Conservation (phyloP, 2,797 vertebrate genomes). For the Enteromius fasciolatus region DNA sequence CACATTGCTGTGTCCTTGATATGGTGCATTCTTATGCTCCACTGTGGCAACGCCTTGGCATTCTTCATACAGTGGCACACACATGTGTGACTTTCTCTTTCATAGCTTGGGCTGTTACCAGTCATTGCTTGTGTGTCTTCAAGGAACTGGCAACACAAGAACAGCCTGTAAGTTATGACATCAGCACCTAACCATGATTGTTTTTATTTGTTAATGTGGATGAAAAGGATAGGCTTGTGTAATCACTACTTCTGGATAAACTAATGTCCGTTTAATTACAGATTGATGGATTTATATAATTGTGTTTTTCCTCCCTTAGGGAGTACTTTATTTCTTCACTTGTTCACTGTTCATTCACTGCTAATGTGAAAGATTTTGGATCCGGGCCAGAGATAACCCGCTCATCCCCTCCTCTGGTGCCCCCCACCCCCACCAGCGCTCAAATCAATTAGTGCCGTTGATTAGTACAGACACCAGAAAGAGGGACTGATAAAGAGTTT, state of each 20-base stretch:
- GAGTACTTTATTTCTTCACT: constrained; percentile 12
- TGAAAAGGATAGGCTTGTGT: constrained; percentile 29
- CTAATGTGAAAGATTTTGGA: constrained; percentile 47
- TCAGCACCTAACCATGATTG: constrained; percentile 1
- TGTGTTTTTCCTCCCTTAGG: background rate
- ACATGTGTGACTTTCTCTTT: constrained; percentile 29
- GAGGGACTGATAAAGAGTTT: constrained; percentile 69
- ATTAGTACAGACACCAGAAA: constrained; percentile 71
- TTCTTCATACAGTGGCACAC: constrained; percentile 33
- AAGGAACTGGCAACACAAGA: constrained; percentile 32
- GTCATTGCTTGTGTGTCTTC: constrained; percentile 51
- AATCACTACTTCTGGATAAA: constrained; percentile 16
- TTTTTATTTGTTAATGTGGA: constrained; percentile 32
- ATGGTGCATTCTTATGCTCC: background rate
- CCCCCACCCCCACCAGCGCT: constrained; percentile 72
- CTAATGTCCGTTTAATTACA: constrained; percentile 12
- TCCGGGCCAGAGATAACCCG: constrained; percentile 27
- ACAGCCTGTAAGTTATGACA: constrained; percentile 21
- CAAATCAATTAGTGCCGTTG: constrained; percentile 79
- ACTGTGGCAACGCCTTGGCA: background rate
- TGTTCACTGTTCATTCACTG: background rate
- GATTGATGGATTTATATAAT: background rate
- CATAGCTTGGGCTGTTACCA: constrained; percentile 21
- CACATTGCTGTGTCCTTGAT: constrained; percentile 48
- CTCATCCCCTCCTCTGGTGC: constrained; percentile 52